Evolutionary conservation across 2,797 vertebrate genomes (phyloP).

Genomic region (Phyllotis vaccarum): DNA sequence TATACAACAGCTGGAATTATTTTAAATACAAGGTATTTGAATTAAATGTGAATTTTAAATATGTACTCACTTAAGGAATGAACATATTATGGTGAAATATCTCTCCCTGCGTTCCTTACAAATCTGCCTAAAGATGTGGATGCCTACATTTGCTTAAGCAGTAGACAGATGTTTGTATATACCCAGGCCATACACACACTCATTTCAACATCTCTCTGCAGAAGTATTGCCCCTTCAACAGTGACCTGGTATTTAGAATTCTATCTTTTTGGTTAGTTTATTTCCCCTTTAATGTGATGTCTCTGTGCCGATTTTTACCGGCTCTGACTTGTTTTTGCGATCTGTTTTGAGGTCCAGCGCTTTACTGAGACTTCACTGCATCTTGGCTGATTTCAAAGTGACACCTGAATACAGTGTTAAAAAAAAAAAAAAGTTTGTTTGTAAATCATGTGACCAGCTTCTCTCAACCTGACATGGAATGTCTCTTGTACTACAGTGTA

Average conservation of each 20-base stretch:
- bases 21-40: slow-evolving; percentile 86
- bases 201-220: slow-evolving; percentile 87
- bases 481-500: slow-evolving; percentile 96
- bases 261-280: slow-evolving; percentile 87
- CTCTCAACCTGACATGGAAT: slow-evolving; percentile 94
- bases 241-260: slow-evolving; percentile 95
- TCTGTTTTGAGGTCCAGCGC: slow-evolving; percentile 93
- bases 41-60: slow-evolving; percentile 84
- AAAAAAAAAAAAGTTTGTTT: slow-evolving; percentile 87
- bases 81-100: slow-evolving; percentile 85
- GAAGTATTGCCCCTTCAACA: slow-evolving; percentile 89
- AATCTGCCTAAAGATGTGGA: slow-evolving; percentile 80
- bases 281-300: slow-evolving; percentile 88
- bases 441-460: slow-evolving; percentile 98
- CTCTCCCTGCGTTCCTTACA: slow-evolving; percentile 82
- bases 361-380: slow-evolving; percentile 89
- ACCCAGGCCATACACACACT: slow-evolving; percentile 74
- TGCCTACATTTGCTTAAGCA: slow-evolving; percentile 69
- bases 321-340: slow-evolving; percentile 89
- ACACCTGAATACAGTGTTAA: slow-evolving; percentile 89
- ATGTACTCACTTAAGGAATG: slow-evolving; percentile 82
- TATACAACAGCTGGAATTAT: slow-evolving; percentile 87
- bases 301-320: slow-evolving; percentile 92
- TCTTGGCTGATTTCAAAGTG: slow-evolving; percentile 92
- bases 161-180: slow-evolving; percentile 84